Evolutionary conservation across 2,797 vertebrate genomes (phyloP).

Genomic region (Staurois parvus): DNA sequence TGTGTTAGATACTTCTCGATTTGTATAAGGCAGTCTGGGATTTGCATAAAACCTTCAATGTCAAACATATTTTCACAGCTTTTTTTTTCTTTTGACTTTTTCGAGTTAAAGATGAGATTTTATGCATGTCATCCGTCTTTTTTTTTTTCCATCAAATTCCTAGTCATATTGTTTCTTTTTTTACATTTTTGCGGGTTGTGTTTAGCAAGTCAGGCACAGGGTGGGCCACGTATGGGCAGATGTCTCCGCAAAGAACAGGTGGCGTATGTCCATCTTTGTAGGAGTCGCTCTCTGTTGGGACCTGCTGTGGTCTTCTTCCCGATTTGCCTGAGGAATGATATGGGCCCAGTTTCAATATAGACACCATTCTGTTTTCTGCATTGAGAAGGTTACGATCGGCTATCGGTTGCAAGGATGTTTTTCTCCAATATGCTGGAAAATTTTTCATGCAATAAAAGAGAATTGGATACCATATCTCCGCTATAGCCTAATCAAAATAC

Average conservation of each 20-base stretch:
- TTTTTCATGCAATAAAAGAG: no score
- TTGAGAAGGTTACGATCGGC: no score
- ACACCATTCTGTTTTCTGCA: background rate
- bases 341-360: background rate
- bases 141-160: background rate
- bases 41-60: constrained; percentile 56
- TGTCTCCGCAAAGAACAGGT: background rate
- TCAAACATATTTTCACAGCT: constrained; percentile 48
- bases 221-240: background rate
- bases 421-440: no score
- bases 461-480: no score
- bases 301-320: background rate
- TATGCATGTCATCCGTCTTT: constrained; percentile 25
- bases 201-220: background rate
- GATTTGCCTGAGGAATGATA: no score
- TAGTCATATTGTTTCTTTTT: constrained; percentile 6
- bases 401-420: no score
- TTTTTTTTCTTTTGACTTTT: constrained; percentile 39
- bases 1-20: constrained; percentile 53
- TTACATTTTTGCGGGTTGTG: background rate
- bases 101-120: constrained; percentile 11
- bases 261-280: background rate
- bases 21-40: constrained; percentile 42
- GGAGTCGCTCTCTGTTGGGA: background rate
- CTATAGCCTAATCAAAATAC: no score